Evolutionary conservation across 2,113 vertebrate genomes (phyloP).

Genomic region (Donacobius atricapilla): DNA sequence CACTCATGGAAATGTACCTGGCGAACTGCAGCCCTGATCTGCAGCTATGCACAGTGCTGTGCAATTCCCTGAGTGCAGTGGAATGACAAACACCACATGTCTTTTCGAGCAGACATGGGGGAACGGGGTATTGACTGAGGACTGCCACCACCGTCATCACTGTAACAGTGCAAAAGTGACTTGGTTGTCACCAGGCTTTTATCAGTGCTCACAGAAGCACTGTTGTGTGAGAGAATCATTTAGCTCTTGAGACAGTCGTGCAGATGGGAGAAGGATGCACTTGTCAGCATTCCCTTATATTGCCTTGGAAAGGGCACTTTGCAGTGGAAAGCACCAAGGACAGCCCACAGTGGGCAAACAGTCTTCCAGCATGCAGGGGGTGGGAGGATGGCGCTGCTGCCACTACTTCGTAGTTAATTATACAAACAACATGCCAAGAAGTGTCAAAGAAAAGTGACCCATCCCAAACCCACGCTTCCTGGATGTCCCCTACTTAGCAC

Average conservation of each 20-base stretch:
- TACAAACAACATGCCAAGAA: not conserved
- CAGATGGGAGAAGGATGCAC: not conserved
- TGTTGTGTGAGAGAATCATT: not conserved
- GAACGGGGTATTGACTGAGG: not conserved
- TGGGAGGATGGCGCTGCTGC: not conserved
- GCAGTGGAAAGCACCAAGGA: not conserved
- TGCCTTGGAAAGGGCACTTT: not conserved
- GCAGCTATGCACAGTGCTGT: not conserved
- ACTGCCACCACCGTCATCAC: not conserved
- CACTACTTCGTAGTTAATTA: rapidly evolving
- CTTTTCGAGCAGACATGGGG: not conserved
- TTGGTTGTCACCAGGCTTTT: not conserved
- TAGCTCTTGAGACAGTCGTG: rapidly evolving
- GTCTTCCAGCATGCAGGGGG: rapidly evolving
- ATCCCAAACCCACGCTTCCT: not conserved
- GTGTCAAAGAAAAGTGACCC: not conserved
- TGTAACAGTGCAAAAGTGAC: not conserved
- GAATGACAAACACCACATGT: not conserved
- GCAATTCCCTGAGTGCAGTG: not conserved
- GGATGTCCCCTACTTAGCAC: not conserved
- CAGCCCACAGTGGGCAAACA: rapidly evolving
- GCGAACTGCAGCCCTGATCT: not conserved
- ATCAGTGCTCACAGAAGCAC: not conserved
- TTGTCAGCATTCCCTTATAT: not conserved
- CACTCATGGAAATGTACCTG: slow-evolving; percentile 46